Evolutionary conservation across 2,888 invertebrate genomes (phyloP).

Genomic region (Chrysina gloriosa): DNA sequence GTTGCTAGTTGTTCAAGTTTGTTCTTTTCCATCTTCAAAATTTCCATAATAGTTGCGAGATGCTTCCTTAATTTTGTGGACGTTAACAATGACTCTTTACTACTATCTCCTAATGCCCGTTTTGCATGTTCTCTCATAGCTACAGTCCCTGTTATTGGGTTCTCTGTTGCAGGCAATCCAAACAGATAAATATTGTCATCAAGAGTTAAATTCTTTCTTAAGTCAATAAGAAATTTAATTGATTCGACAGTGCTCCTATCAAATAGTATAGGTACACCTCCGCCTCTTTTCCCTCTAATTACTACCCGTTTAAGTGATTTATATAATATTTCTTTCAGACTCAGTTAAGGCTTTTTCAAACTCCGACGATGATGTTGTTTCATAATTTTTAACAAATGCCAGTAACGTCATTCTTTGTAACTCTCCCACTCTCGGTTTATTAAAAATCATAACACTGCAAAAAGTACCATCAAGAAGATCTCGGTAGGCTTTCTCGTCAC

Average conservation of each 20-base stretch:
- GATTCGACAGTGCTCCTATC: constrained; percentile 19
- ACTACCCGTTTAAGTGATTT: constrained; percentile 28
- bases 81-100: constrained; percentile 31
- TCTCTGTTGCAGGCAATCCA: constrained; percentile 30
- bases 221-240: constrained; percentile 20
- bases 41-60: constrained; percentile 32
- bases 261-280: constrained; percentile 37
- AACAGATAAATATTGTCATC: constrained; percentile 21
- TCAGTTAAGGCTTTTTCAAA: constrained; percentile 27
- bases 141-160: constrained; percentile 20
- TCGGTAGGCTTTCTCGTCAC: not conserved
- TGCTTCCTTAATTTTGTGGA: constrained; percentile 38
- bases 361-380: not conserved
- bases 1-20: constrained; percentile 31
- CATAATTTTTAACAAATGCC: not conserved
- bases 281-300: constrained; percentile 38
- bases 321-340: constrained; percentile 27
- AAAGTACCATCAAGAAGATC: not conserved
- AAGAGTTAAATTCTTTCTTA: constrained; percentile 15
- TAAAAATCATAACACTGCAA: constrained; percentile 6
- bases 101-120: constrained; percentile 13
- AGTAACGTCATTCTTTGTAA: not conserved
- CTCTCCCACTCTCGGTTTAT: constrained; percentile 3
- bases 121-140: constrained; percentile 36
- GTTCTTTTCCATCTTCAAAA: constrained; percentile 36